phyloP scores from a whole-genome alignment of 2,797 vertebrate species.

The Megaceryle alcyon region DNA sequence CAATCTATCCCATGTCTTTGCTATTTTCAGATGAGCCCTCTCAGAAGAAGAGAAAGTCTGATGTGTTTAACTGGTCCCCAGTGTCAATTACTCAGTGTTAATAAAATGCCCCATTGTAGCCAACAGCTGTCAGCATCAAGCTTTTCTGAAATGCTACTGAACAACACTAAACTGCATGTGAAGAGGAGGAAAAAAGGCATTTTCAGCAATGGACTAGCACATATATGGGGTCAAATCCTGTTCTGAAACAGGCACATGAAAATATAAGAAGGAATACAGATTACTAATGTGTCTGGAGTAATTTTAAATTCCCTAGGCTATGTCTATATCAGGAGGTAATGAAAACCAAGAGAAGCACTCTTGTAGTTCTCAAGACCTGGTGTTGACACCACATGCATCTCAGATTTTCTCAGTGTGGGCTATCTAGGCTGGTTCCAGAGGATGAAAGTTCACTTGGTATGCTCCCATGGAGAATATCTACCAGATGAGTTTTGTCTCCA shows the following conservation, averaged over 20 bases:
- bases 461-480: fast-evolving
- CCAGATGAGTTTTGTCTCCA: neutral
- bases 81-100: neutral
- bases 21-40: neutral
- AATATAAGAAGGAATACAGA: neutral
- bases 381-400: fast-evolving
- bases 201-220: neutral
- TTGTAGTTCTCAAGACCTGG: neutral
- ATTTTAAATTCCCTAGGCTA: neutral
- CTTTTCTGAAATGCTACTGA: neutral
- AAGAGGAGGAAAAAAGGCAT: neutral
- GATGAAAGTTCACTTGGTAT: neutral
- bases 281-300: neutral
- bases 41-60: neutral
- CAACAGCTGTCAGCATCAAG: neutral
- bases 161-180: neutral
- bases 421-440: neutral
- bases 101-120: neutral
- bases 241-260: neutral
- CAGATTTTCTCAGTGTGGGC: neutral
- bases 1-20: neutral
- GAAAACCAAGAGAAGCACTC: neutral
- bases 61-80: neutral
- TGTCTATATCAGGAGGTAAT: neutral
- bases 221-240: neutral